These are phyloP conservation scores for Murina feae DNA, from an alignment of 2,113 vertebrate genomes.

Conservation along the genomic window DNA sequence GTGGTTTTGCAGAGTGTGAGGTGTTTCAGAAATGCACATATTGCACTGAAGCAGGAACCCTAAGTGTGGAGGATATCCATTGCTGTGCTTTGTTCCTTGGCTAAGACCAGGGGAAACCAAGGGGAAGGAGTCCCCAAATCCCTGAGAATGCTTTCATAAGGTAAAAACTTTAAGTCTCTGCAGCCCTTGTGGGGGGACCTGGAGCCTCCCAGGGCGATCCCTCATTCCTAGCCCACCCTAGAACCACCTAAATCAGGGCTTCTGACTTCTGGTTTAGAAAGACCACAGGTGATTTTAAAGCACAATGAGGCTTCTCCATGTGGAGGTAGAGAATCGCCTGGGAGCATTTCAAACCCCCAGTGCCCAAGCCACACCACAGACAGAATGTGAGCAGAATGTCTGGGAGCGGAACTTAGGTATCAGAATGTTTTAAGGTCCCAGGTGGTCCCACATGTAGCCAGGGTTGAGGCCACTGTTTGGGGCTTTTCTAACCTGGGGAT, in stretches of 20 bases:
- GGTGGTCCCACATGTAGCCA: background rate
- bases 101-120: background rate
- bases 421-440: background rate
- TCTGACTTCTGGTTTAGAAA: background rate
- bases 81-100: background rate
- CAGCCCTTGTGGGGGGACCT: background rate
- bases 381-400: background rate
- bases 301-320: background rate
- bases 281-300: background rate
- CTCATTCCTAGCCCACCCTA: background rate
- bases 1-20: background rate
- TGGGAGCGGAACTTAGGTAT: fast-evolving
- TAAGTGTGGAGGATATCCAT: background rate
- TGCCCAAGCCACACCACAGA: background rate
- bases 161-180: background rate
- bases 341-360: background rate
- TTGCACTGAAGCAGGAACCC: background rate
- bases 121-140: background rate
- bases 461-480: background rate
- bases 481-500: background rate
- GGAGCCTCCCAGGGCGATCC: background rate
- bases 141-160: background rate
- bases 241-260: background rate
- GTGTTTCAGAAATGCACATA: background rate
- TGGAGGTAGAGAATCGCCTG: background rate